A percentile compares a stretch with the other conserved stretches of the same genome.
phyloP scores from a whole-genome alignment of 2,888 invertebrate species.

The Tyria jacobaeae region DNA sequence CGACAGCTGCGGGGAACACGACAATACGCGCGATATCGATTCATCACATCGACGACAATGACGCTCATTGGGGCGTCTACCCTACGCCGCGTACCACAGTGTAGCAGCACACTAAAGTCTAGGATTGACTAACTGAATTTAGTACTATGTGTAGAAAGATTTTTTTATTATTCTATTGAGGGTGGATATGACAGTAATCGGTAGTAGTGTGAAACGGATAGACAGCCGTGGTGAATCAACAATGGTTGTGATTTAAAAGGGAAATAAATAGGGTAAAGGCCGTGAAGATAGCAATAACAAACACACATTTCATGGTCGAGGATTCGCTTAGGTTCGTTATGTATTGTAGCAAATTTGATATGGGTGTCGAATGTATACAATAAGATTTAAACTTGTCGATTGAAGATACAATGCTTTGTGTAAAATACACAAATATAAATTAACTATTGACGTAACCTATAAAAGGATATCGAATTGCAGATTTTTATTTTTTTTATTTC shows the following conservation, averaged over 20 bases:
- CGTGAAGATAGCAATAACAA: slow-evolving; percentile 81
- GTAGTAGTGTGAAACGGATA: slow-evolving; percentile 64
- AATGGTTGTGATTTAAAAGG: slow-evolving; percentile 81
- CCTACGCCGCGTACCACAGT: slow-evolving; percentile 64
- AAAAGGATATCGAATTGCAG: background rate
- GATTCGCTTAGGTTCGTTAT: slow-evolving; percentile 68
- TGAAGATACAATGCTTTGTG: slow-evolving; percentile 28
- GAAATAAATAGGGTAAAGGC: slow-evolving; percentile 81
- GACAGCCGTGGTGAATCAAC: slow-evolving; percentile 80
- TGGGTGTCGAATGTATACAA: slow-evolving; percentile 59
- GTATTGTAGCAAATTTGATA: slow-evolving; percentile 73
- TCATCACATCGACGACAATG: slow-evolving; percentile 77
- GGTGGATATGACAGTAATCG: slow-evolving; percentile 62
- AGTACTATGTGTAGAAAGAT: slow-evolving; percentile 14
- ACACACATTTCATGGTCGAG: slow-evolving; percentile 80
- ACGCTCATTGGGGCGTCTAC: slow-evolving; percentile 71
- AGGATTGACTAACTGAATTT: slow-evolving; percentile 47
- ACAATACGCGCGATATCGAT: slow-evolving; percentile 79
- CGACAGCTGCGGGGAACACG: slow-evolving; percentile 81
- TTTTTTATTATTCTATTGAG: slow-evolving; percentile 51
- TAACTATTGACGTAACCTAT: slow-evolving; percentile 5
- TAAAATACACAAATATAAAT: slow-evolving; percentile 16
- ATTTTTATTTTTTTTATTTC: too few species aligned
- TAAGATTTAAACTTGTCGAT: slow-evolving; percentile 43
- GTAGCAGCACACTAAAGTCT: slow-evolving; percentile 37